Evolutionary conservation across 1,140 invertebrate species (phyloP), one percentile per base, ranked within the genome.

Genomic region (Teleopsis dalmanni): DNA sequence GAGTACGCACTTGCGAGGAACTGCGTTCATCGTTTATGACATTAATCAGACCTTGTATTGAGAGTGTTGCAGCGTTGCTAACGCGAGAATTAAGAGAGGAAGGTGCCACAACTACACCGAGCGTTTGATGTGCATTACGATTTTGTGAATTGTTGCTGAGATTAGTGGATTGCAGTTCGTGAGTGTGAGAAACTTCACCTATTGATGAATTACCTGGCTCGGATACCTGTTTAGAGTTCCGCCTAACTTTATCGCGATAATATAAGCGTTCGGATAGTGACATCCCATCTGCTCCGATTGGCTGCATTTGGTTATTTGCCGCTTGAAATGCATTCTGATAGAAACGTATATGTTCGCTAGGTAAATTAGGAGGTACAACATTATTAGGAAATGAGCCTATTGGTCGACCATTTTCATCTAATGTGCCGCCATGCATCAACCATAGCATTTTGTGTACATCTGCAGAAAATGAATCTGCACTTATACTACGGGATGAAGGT

Each of bases 391-490:
- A 18, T 22, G 41, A 9, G 25, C 25, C 34, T n/a, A 43, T 41
- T 14, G 61, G 61, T 1, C 64, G 46, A 0, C 64, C 65, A 0
- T 60, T 55, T 1, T 67, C 65, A 33, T 65, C 63, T n/a, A 67
- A 57, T 0, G 57, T 35, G 1, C 60, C 60, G 33, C 63, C 59
- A 19, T 61, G 54, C 62, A 68, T 68, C 2, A 68, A 51, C 65
- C 65, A 68, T 3, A 67, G 55, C 60, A 68, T 68, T 51, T 62
- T 69, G 38, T 68, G 71, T 8, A 66, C 59, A 31, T 72, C 66
- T 7, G 65, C 65, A 8, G 63, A 57, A 3, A 70, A 53, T 22
- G 60, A 68, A 14, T 66, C 65, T 6, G 62, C 62, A 46, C 60
- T 62, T 44, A 67, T 55, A 59, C 70, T 57, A 47, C 59, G 53